Percentiles rank a stretch among this genome's conserved stretches.
These are phyloP conservation scores for Limnephilus marmoratus DNA, from an alignment of 2,888 invertebrate genomes.

Conservation along the genomic window DNA sequence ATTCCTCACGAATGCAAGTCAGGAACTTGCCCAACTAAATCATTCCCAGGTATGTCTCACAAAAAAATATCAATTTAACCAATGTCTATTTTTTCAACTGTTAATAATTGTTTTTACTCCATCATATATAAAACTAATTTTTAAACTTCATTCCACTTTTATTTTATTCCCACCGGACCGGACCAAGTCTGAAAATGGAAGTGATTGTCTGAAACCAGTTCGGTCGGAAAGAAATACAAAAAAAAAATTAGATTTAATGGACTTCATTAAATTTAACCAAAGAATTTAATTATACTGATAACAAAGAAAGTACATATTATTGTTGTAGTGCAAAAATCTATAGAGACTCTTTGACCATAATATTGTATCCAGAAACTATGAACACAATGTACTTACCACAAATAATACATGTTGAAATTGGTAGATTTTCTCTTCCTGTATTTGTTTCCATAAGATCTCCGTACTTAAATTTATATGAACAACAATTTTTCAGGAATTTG, in stretches of 20 bases:
- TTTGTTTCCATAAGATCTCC: not conserved
- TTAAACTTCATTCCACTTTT: too few relatives aligned
- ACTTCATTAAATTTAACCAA: too few relatives aligned
- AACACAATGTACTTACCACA: not conserved
- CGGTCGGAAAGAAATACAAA: too few relatives aligned
- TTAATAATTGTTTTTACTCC: too few relatives aligned
- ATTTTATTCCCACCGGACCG: too few relatives aligned
- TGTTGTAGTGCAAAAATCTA: not conserved
- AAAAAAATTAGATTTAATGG: too few relatives aligned
- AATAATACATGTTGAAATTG: not conserved
- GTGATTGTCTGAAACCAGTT: too few relatives aligned
- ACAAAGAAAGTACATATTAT: not conserved
- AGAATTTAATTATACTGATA: not conserved
- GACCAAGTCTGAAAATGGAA: too few relatives aligned
- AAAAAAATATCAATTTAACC: too few relatives aligned
- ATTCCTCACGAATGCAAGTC: slow-evolving; percentile 95
- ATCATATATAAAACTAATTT: too few relatives aligned
- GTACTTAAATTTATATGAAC: not conserved
- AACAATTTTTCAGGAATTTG: slow-evolving; percentile 82
- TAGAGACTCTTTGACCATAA: not conserved
- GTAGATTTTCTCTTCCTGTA: not conserved
- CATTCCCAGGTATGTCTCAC: slow-evolving; percentile 84
- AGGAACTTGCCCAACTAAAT: slow-evolving; percentile 92
- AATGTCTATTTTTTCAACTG: too few relatives aligned
- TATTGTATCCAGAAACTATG: too few relatives aligned